Base-by-base conservation (phyloP, 2,113 vertebrate genomes). In the Ascaphus truei region DNA sequence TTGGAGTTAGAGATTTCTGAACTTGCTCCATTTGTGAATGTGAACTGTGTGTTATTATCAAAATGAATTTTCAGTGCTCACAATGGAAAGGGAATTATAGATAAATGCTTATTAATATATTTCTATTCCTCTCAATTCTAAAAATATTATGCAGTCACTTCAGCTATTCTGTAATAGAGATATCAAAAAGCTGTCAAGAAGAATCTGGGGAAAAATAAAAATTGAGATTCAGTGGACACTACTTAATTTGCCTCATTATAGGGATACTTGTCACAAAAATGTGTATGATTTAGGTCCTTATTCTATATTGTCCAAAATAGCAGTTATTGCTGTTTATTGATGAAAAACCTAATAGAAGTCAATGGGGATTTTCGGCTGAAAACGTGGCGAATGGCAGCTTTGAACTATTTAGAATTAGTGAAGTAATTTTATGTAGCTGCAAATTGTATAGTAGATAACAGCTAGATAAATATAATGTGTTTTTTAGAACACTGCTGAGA, bases 181-280 rank as follows among this genome's bases (percentile, higher is more conserved):
- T 65, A 48, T 65, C 62, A 65, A 65, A 65, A 52, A 65, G 47
- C 62, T 53, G 62, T 53, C 47, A 65, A 34, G 48, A 53, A 25
- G 20, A 52, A 65, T 65, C 48, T 36, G 8, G 23, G 34, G 20
- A 65, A 53, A 65, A 65, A 63, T 25, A 34, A 51, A 18, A 16
- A 34, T 51, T 63, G 16, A 53, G 7, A 65, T 65, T 53, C 39
- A 53, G 12, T 53, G 50, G 62, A 37, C 47, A 52, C 6, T 39
- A 23, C 22, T 65, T 51, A 25, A 53, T 65, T 65, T 65, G 51
- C 50, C 26, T 52, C 51, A 36, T 65, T 39, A 29, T 39, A 29
- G 25, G 23, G 31, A 41, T 27, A 29, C 33, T 27, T 65, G 47
- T 53, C 62, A 53, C 45, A 29, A n/a, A 39, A 39, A 25, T 52